Conservation (phyloP, 1,140 invertebrate genomes). For the Lordiphosa collinella region DNA sequence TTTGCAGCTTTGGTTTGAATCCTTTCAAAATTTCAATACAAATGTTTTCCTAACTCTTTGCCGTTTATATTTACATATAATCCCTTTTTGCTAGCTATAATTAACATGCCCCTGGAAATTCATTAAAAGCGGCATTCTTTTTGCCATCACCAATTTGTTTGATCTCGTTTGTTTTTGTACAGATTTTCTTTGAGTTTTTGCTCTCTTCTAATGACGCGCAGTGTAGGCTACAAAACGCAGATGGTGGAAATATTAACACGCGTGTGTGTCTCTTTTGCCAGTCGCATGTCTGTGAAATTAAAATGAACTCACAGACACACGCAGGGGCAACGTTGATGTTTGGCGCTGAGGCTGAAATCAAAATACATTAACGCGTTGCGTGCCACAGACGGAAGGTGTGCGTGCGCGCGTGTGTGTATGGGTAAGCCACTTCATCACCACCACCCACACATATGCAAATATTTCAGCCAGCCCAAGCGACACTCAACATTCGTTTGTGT, state of each 20-base stretch:
- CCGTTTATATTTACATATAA: too few species aligned
- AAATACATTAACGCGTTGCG: slow-evolving; percentile 75
- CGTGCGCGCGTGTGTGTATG: slow-evolving; percentile 21
- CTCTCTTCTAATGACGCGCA: too few species aligned
- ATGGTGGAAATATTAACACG: slow-evolving; percentile 64
- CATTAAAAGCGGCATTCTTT: too few species aligned
- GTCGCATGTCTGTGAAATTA: slow-evolving; percentile 56
- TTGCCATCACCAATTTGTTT: too few species aligned
- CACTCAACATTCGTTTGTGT: slow-evolving; percentile 58
- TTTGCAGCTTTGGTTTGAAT: too few species aligned
- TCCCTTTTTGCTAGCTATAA: too few species aligned
- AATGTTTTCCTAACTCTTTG: too few species aligned
- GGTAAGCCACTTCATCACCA: slow-evolving; percentile 47
- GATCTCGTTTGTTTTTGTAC: too few species aligned
- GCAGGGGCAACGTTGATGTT: slow-evolving; percentile 31
- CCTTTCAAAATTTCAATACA: too few species aligned
- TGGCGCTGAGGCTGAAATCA: slow-evolving; percentile 61
- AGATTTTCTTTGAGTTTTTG: too few species aligned
- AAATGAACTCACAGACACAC: slow-evolving; percentile 55
- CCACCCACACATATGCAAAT: slow-evolving; percentile 60
- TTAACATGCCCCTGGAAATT: too few species aligned
- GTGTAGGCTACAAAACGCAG: slow-evolving; percentile 22
- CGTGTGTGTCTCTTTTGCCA: slow-evolving; percentile 40
- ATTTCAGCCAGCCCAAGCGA: slow-evolving; percentile 63
- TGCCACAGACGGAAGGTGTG: slow-evolving; percentile 25